Conservation (phyloP, 2,888 invertebrate genomes). For the Heliothis peltigera region DNA sequence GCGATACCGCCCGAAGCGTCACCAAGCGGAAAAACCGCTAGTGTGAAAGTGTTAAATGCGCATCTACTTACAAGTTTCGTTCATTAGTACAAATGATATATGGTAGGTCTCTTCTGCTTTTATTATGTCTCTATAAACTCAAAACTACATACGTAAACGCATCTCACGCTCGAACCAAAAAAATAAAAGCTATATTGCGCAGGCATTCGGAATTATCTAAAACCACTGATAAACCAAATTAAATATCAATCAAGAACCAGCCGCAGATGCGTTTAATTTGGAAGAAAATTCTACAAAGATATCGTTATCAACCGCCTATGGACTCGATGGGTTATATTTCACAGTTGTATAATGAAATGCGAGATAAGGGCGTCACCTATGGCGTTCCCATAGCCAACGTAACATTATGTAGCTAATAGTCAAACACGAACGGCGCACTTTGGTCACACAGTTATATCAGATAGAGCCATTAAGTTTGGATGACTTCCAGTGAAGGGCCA, state of each 20-base stretch:
- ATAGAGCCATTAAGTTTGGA: slow-evolving; percentile 55
- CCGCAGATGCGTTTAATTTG: slow-evolving; percentile 37
- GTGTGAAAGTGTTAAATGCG: no score
- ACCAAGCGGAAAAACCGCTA: no score
- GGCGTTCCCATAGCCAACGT: slow-evolving; percentile 39
- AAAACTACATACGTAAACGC: background rate
- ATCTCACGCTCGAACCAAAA: background rate
- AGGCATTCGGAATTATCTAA: slow-evolving; percentile 25
- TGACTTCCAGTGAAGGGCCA: slow-evolving; percentile 21
- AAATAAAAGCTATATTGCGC: slow-evolving; percentile 6
- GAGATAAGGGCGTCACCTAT: slow-evolving; percentile 58
- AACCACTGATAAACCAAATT: slow-evolving; percentile 50
- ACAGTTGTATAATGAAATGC: slow-evolving; percentile 47
- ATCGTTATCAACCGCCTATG: slow-evolving; percentile 52
- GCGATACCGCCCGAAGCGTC: no score
- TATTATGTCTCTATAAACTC: no score
- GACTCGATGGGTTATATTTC: slow-evolving; percentile 45
- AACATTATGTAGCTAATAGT: slow-evolving; percentile 53
- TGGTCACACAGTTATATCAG: slow-evolving; percentile 49
- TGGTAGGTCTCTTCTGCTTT: no score
- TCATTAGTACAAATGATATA: no score
- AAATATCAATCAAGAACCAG: slow-evolving; percentile 57
- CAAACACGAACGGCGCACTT: slow-evolving; percentile 33
- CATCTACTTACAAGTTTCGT: no score
- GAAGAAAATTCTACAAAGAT: slow-evolving; percentile 51